These are phyloP conservation scores for Spatulosminthurus flaviceps DNA, from an alignment of 2,888 invertebrate species.

Conservation along the genomic window DNA sequence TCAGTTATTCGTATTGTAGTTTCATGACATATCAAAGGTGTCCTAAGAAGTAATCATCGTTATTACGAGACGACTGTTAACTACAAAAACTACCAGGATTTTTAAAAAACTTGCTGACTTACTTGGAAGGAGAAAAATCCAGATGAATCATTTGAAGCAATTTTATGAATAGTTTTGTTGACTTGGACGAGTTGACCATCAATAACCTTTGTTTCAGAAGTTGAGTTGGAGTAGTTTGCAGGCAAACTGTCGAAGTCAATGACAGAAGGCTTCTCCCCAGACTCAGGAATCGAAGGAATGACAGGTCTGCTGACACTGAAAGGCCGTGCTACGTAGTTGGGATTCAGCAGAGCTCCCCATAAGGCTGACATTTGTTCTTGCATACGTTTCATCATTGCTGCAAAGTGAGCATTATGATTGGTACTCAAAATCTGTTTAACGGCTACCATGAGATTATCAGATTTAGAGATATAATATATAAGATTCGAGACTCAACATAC, in stretches of 20 bases:
- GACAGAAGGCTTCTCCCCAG: conserved; percentile 26
- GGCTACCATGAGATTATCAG: too few species aligned
- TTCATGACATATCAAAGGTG: conserved; percentile 28
- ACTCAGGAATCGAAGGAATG: conserved; percentile 32
- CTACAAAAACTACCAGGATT: too few species aligned
- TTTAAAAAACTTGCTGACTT: too few species aligned
- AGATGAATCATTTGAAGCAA: conserved; percentile 57
- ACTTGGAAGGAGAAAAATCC: conserved; percentile 62
- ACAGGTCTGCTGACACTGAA: conserved; percentile 31
- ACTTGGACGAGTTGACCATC: conserved; percentile 61
- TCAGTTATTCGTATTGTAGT: conserved; percentile 15
- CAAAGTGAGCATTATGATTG: too few species aligned
- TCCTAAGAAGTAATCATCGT: conserved; percentile 28
- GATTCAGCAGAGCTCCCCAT: conserved; percentile 50
- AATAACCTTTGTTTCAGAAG: conserved; percentile 61
- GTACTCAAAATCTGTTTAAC: too few species aligned
- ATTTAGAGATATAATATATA: too few species aligned
- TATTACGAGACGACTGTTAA: too few species aligned
- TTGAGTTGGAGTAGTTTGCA: conserved; percentile 60
- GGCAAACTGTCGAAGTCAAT: conserved; percentile 57
- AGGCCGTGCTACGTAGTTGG: neutral
- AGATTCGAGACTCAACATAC: conserved; percentile 32
- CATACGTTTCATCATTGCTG: conserved; percentile 61
- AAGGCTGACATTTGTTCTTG: conserved; percentile 60
- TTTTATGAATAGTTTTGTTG: conserved; percentile 61